Conservation (phyloP, 2,888 invertebrate species). For the Deilephila elpenor region DNA sequence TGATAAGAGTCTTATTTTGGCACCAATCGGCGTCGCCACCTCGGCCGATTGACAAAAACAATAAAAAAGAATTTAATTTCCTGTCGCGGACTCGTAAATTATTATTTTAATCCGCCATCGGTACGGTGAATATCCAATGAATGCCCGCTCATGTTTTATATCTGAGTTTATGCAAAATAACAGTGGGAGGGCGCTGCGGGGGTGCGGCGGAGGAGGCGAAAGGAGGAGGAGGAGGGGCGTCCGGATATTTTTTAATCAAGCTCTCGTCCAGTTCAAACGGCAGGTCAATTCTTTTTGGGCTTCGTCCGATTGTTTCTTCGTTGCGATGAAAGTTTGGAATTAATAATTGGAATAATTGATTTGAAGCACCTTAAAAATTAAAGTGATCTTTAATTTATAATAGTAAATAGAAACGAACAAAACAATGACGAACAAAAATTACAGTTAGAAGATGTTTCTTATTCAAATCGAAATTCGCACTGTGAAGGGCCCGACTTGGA, state of each 20-base stretch:
- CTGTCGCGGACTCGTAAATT: conserved; percentile 68
- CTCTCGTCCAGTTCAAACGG: conserved; percentile 30
- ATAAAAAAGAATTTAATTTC: conserved; percentile 77
- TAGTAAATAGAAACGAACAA: too few relatives aligned
- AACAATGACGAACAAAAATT: too few relatives aligned
- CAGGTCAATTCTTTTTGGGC: background rate
- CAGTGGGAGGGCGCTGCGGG: conserved; percentile 35
- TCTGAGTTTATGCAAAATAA: conserved; percentile 44
- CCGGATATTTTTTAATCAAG: conserved; percentile 61
- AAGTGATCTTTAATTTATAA: too few relatives aligned
- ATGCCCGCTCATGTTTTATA: conserved; percentile 68
- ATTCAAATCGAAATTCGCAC: too few relatives aligned
- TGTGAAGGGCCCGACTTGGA: too few relatives aligned
- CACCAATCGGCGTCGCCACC: conserved; percentile 41
- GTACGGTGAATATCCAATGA: conserved; percentile 71
- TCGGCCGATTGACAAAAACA: conserved; percentile 64
- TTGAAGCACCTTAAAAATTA: too few relatives aligned
- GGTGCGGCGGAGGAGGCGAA: background rate
- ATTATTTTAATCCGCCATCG: conserved; percentile 73
- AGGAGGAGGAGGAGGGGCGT: conserved; percentile 26
- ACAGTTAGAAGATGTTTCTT: too few relatives aligned
- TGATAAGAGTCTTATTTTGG: conserved; percentile 22
- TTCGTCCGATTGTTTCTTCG: background rate
- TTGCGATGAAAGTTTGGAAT: too few relatives aligned
- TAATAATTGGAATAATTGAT: too few relatives aligned